A percentile compares a stretch with the other conserved stretches of the same genome.
phyloP scores from a whole-genome alignment of 2,888 invertebrate genomes.

The Caradrina kadenii region DNA sequence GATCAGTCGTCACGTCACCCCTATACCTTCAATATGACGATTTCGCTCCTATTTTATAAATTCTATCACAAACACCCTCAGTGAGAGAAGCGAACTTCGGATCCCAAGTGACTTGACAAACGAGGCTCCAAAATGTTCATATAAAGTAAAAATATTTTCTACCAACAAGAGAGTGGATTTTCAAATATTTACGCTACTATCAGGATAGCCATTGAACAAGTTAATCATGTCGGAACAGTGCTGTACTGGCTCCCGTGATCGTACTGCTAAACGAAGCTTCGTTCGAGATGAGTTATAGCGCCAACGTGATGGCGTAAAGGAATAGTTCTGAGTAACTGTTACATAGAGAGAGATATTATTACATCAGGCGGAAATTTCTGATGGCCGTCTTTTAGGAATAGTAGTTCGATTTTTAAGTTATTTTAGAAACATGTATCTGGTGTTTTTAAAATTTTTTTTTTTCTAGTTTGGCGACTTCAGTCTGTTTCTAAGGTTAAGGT shows the following conservation, averaged over 20 bases:
- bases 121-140: neutral
- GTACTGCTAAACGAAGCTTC: slow-evolving; percentile 34
- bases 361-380: slow-evolving; percentile 21
- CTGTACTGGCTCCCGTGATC: slow-evolving; percentile 34
- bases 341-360: slow-evolving; percentile 30
- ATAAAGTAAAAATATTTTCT: neutral
- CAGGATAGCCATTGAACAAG: slow-evolving; percentile 34
- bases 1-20: no score
- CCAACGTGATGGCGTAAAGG: slow-evolving; percentile 33
- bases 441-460: neutral
- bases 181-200: slow-evolving; percentile 28
- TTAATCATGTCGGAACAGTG: slow-evolving; percentile 45
- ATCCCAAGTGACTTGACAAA: neutral
- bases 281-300: slow-evolving; percentile 35
- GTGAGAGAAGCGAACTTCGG: neutral
- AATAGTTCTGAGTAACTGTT: slow-evolving; percentile 30
- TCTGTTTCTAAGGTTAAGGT: no score
- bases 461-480: no score
- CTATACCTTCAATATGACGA: no score
- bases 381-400: neutral
- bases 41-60: neutral
- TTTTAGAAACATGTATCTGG: neutral
- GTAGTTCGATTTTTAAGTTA: neutral
- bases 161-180: slow-evolving; percentile 5
- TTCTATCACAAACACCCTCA: neutral